Evolutionary conservation across 2,797 vertebrate species (phyloP), one percentile per base, ranked within the genome.

Genomic region (Neostethus bicornis): DNA sequence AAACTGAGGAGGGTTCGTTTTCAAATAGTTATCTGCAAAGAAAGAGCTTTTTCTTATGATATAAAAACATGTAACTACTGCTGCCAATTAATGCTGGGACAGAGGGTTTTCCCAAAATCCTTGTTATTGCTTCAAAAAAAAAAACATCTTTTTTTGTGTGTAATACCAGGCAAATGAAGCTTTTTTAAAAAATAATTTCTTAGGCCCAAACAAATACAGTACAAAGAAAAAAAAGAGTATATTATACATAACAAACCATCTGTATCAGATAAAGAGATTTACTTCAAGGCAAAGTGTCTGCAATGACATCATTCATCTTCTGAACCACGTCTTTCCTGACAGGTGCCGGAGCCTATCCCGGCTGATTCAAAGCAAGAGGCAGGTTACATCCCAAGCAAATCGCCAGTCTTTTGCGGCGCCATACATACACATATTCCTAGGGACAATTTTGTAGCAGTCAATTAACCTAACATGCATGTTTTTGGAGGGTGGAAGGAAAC

Each of bases 51-150:
- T 42, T n/a, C n/a, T n/a, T n/a, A n/a, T n/a, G 66, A 75, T 37
- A 59, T 44, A 60, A 70, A 73, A 71, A 51, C 73, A 73, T 50
- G 48, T 57, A 69, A 81, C 81, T 66, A 78, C 70, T 78, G 52
- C 74, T 64, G 69, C 57, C 61, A 67, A 38, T 4, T 2, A 64
- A 38, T 61, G 31, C 54, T 52, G 60, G 29, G 70, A 42, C 64
- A 64, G 51, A 57, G 55, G 66, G 67, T 75, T 66, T 68, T 55
- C 61, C 29, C 23, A 9, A 68, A 54, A 37, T 14, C 20, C 28
- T 56, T 60, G 71, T 59, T 48, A 35, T 51, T 62, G 49, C 60
- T 64, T 73, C 31, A 55, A 24, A 60, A 21, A n/a, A 29, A 20
- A 49, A 56, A 13, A 61, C 51, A 61, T 3, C n/a, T n/a, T n/a